Percentiles rank a stretch among this genome's conserved stretches.
Conservation (phyloP, 2,797 vertebrate genomes). For the Xyrichtys novacula region DNA sequence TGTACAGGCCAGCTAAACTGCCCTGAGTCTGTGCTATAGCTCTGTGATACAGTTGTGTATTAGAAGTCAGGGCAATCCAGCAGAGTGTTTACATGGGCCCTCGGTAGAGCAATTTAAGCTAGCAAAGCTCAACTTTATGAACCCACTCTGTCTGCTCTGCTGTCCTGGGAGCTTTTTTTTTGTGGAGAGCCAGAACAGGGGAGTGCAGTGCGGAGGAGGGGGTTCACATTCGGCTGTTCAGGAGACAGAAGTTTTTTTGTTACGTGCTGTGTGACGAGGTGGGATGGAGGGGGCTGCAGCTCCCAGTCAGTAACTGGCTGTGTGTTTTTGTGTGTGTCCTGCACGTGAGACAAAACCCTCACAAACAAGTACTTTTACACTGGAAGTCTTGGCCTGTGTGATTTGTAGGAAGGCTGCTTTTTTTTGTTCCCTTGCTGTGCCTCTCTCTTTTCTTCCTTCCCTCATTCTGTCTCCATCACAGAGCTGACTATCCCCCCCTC, state of each 20-base stretch:
- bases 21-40: slow-evolving; percentile 45
- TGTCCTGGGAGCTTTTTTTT: slow-evolving; percentile 56
- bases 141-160: slow-evolving; percentile 52
- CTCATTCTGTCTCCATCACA: slow-evolving; percentile 58
- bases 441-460: slow-evolving; percentile 55
- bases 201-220: slow-evolving; percentile 64
- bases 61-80: slow-evolving; percentile 49
- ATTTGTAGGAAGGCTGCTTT: slow-evolving; percentile 21
- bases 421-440: slow-evolving; percentile 42
- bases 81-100: slow-evolving; percentile 70
- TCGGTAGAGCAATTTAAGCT: slow-evolving; percentile 62
- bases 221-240: slow-evolving; percentile 78
- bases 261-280: slow-evolving; percentile 55
- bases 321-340: slow-evolving; percentile 51
- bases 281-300: slow-evolving; percentile 25
- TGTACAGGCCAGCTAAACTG: slow-evolving; percentile 35
- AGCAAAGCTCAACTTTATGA: slow-evolving; percentile 64
- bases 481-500: slow-evolving; percentile 57
- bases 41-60: slow-evolving; percentile 47
- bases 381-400: slow-evolving; percentile 34
- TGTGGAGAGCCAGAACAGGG: slow-evolving; percentile 39
- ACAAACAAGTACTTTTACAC: slow-evolving; percentile 35
- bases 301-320: slow-evolving; percentile 46
- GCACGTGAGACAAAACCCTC: slow-evolving; percentile 54
- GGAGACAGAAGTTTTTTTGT: slow-evolving; percentile 84